phyloP scores from a whole-genome alignment of 2,113 vertebrate species.

The Podarcis raffonei region DNA sequence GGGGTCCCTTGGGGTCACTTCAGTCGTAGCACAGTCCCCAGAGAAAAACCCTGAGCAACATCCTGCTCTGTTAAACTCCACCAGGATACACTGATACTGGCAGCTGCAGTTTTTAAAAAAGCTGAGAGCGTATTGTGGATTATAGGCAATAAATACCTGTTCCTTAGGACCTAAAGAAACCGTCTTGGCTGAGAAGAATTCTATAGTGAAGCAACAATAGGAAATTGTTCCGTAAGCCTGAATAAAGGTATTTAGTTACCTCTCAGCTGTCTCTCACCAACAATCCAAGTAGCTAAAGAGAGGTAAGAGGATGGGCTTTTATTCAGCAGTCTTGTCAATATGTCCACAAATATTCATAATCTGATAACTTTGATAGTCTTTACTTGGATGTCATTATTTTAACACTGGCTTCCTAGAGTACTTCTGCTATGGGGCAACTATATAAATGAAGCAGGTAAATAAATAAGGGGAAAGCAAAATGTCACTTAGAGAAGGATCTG shows the following conservation, averaged over 20 bases:
- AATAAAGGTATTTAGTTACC: background rate
- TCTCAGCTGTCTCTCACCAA: background rate
- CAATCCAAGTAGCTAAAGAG: background rate
- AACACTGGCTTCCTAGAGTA: no score
- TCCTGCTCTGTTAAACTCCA: background rate
- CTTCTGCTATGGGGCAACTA: no score
- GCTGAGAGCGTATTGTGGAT: background rate
- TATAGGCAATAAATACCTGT: no score
- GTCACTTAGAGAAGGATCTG: no score
- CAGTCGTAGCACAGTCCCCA: background rate
- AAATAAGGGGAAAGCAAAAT: no score
- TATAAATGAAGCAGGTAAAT: no score
- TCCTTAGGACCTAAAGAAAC: background rate
- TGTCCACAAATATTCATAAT: background rate
- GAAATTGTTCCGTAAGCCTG: no score
- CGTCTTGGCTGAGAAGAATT: background rate
- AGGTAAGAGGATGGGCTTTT: background rate
- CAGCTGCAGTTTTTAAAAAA: background rate
- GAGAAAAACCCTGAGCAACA: background rate
- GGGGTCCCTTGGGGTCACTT: background rate
- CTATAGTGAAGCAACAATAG: background rate
- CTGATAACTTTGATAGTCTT: no score
- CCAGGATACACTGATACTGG: no score
- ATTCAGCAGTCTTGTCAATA: background rate
- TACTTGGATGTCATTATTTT: no score